Conservation (phyloP, 2,888 invertebrate genomes). For the Cheilosia impressa region DNA sequence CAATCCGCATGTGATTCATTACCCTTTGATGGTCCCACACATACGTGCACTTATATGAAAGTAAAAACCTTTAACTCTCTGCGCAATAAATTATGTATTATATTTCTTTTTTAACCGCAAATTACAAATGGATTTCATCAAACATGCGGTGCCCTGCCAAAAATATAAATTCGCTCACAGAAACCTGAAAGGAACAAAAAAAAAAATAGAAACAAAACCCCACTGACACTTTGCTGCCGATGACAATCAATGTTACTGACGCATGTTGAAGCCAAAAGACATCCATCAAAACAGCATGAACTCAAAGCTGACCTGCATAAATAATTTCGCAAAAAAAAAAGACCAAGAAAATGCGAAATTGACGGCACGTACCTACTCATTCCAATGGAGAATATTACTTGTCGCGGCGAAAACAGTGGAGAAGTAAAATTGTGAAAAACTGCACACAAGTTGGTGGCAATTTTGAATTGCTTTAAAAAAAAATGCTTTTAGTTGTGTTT, state of each 20-base stretch:
- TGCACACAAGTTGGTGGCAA: conserved; percentile 7
- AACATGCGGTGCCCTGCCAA: conserved; percentile 60
- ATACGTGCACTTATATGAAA: too few species aligned
- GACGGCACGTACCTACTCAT: conserved; percentile 31
- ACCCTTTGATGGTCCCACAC: too few species aligned
- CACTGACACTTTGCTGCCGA: conserved; percentile 61
- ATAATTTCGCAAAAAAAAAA: conserved; percentile 56
- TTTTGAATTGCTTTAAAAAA: conserved; percentile 1
- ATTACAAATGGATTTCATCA: conserved; percentile 44
- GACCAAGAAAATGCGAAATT: conserved; percentile 14
- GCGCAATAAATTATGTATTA: too few species aligned
- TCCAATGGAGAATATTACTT: conserved; percentile 30
- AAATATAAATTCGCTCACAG: conserved; percentile 49
- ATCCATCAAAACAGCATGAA: conserved; percentile 74
- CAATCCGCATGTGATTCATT: too few species aligned
- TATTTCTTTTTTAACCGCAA: background rate
- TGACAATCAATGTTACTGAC: conserved; percentile 74
- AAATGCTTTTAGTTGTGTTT: background rate
- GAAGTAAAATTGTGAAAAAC: conserved; percentile 28
- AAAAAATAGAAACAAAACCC: conserved; percentile 16
- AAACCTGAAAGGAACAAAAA: conserved; percentile 13
- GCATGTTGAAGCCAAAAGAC: conserved; percentile 71
- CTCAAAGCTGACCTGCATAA: conserved; percentile 72
- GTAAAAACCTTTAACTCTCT: too few species aligned
- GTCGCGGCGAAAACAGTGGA: conserved; percentile 7